Base-by-base conservation (phyloP, 2,888 invertebrate genomes). In the Heteropelma amictum region DNA sequence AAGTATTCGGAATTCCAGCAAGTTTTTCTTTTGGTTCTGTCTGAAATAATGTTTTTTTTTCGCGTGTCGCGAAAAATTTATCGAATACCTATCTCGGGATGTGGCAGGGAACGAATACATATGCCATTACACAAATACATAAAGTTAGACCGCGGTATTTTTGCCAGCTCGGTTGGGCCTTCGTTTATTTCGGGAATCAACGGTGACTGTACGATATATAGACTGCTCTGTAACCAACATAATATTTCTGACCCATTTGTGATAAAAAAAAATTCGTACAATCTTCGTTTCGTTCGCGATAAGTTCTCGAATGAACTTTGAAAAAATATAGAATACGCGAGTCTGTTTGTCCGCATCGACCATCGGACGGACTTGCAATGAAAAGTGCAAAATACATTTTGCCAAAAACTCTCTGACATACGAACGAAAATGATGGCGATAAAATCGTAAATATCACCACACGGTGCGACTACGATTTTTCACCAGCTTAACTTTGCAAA, bases 211-310 rank as follows among this genome's bases (percentile, higher is more conserved):
- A 63, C 71, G 38, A 40, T 65, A 70, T 74, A 65, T n/a, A 33
- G 45, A 60, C 28, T 67, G 17, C 61, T 61, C 54, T 67, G 60
- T 67, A 70, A 54, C 49, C 49, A 61, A 54, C 40, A 64, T 58
- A 80, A 85, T 84, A 80, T 85, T 85, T 84, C 83, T 85, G 87
- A 88, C 85, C 87, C 84, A 86, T 86, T 88, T 87, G 80, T 83
- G 81, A 84, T 83, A 81, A 81, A 79, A n/a, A n/a, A n/a, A 49
- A 75, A 67, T 61, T 75, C 51, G 54, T 28, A 23, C 38, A 42
- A 75, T 61, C 54, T 53, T 47, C n/a, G 12, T 51, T 21, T 40
- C 26, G 51, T 23, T 6, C 17, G 3, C 10, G 21, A 33, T 1
- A 3, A 45, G 40, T 6, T 6, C 40, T 17, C 7, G 1, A 17